These are phyloP conservation scores for Sander vitreus DNA, from an alignment of 2,113 vertebrate genomes.

Conservation along the genomic window DNA sequence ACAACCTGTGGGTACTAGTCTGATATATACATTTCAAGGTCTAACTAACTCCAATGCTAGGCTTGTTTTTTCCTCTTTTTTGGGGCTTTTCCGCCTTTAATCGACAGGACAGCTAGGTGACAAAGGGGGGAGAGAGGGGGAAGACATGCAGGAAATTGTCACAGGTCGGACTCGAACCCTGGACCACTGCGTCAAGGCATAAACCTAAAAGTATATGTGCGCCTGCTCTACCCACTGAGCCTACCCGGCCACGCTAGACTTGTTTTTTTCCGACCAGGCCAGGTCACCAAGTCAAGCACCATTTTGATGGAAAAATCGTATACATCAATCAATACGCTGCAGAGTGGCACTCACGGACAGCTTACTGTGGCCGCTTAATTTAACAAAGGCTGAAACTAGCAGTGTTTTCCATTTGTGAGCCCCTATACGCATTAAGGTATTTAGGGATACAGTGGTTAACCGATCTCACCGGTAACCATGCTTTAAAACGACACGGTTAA, in stretches of 20 bases:
- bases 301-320: constrained; percentile 31
- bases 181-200: too few species aligned
- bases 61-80: neutral
- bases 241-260: too few species aligned
- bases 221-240: too few species aligned
- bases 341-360: neutral
- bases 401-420: constrained; percentile 10
- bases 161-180: too few species aligned
- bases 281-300: neutral
- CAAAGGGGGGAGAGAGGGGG: too few species aligned
- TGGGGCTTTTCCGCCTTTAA: too few species aligned
- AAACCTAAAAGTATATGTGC: too few species aligned
- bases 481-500: too few species aligned
- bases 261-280: neutral
- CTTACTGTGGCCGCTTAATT: constrained; percentile 8
- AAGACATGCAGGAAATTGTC: too few species aligned
- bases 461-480: too few species aligned
- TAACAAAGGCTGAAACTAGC: constrained; percentile 10
- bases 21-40: neutral
- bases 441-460: too few species aligned
- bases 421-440: neutral
- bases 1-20: neutral
- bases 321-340: constrained; percentile 26
- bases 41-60: neutral
- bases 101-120: too few species aligned